These are phyloP conservation scores for Chelon auratus DNA, from an alignment of 2,797 vertebrate species.

Conservation along the genomic window DNA sequence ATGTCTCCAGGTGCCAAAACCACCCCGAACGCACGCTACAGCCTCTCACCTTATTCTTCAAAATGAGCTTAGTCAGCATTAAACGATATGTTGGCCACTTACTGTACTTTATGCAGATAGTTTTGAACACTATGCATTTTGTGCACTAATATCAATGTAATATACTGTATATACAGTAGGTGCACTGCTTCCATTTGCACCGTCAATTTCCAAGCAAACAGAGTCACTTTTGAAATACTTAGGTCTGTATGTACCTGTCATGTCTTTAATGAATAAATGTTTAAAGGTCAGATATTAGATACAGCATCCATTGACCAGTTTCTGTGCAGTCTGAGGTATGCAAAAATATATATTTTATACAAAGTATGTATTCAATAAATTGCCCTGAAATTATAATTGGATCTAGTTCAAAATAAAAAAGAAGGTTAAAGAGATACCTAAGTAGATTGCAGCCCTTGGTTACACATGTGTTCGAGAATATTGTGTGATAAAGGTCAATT, in stretches of 20 bases:
- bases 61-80: neutral
- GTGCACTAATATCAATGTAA: neutral
- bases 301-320: neutral
- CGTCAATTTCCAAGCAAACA: neutral
- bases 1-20: conserved; percentile 11
- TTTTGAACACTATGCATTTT: neutral
- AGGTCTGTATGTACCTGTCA: neutral
- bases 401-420: neutral
- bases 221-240: neutral
- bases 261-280: neutral
- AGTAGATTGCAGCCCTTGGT: neutral
- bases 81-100: neutral
- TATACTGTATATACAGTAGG: no score
- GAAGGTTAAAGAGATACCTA: neutral
- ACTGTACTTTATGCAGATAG: neutral
- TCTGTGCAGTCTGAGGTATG: neutral
- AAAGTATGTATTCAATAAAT: neutral
- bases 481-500: neutral
- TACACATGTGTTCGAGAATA: neutral
- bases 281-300: neutral
- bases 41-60: neutral
- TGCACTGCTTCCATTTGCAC: no score
- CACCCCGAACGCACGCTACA: neutral
- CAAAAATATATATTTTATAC: no score
- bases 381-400: neutral